A percentile compares a stretch with the other conserved stretches of the same genome.
These are phyloP conservation scores for Sebastes steindachneri DNA, from an alignment of 2,797 vertebrate genomes.

Conservation along the genomic window DNA sequence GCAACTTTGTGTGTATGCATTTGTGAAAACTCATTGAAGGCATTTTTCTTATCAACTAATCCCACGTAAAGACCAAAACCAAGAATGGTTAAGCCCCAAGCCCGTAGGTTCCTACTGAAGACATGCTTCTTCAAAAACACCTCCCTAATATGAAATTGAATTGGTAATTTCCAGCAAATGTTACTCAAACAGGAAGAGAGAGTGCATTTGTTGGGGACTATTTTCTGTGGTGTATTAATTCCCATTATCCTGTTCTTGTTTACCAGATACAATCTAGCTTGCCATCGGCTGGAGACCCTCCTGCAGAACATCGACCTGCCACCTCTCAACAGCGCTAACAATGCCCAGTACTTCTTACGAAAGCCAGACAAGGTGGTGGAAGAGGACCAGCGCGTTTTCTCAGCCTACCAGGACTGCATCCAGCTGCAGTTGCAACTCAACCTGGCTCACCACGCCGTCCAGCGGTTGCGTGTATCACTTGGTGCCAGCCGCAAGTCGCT, in stretches of 20 bases:
- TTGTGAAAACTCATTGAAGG: background rate
- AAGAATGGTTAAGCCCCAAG: background rate
- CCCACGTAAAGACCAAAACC: background rate
- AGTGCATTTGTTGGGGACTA: background rate
- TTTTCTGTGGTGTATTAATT: background rate
- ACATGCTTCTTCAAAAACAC: background rate
- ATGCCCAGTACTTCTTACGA: slow-evolving; percentile 97
- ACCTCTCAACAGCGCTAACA: slow-evolving; percentile 97
- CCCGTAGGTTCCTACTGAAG: background rate
- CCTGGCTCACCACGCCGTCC: slow-evolving; percentile 96
- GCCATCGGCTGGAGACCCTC: slow-evolving; percentile 96
- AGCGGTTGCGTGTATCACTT: slow-evolving; percentile 93
- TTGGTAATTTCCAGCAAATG: too few relatives aligned
- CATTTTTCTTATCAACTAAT: background rate
- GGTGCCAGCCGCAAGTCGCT: slow-evolving; percentile 89
- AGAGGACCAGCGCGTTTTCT: slow-evolving; percentile 97
- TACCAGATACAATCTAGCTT: slow-evolving; percentile 95
- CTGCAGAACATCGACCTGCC: slow-evolving; percentile 98
- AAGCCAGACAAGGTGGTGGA: slow-evolving; percentile 99
- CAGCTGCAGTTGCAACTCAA: slow-evolving; percentile 98
- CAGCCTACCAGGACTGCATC: slow-evolving; percentile 98
- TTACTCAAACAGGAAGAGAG: background rate
- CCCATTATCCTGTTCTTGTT: background rate
- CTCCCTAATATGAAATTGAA: background rate
- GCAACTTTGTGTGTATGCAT: background rate